Evolutionary conservation across 2,113 vertebrate genomes (phyloP).

Genomic region (Sander vitreus): DNA sequence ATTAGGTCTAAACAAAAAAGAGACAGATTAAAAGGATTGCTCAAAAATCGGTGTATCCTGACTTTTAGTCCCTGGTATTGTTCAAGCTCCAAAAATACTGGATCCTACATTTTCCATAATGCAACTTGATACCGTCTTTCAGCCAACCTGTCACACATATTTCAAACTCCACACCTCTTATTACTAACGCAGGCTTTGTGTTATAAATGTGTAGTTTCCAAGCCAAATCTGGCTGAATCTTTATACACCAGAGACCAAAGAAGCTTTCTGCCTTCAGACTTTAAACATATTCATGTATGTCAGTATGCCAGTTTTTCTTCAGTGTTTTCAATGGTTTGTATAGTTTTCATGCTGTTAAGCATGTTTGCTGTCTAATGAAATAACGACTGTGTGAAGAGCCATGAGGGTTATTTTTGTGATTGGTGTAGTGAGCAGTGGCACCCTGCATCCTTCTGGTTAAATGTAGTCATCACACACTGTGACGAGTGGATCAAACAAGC

Average conservation of each 20-base stretch:
- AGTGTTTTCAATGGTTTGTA: not conserved
- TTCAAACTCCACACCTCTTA: not conserved
- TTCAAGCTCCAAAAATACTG: not conserved
- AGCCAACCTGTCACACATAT: not conserved
- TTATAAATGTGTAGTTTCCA: not conserved
- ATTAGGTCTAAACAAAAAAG: not conserved
- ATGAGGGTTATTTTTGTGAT: not conserved
- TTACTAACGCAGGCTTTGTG: not conserved
- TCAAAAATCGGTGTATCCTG: not conserved
- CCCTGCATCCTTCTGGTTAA: not conserved
- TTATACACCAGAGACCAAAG: not conserved
- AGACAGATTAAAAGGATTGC: not conserved
- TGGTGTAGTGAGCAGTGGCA: not conserved
- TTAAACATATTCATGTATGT: not conserved
- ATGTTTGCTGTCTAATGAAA: not conserved
- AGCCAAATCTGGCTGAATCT: not conserved
- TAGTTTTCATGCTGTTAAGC: not conserved
- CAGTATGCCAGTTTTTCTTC: not conserved
- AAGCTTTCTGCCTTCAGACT: not conserved
- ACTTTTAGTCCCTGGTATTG: not conserved
- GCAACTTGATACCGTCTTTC: not conserved
- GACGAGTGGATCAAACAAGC: conserved; percentile 51
- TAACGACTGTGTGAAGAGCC: not conserved
- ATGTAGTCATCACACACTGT: conserved; percentile 27
- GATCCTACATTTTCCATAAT: not conserved